Evolutionary conservation across 2,113 vertebrate genomes (phyloP), one percentile per base, ranked within the genome.

Genomic region (Mobula birostris): DNA sequence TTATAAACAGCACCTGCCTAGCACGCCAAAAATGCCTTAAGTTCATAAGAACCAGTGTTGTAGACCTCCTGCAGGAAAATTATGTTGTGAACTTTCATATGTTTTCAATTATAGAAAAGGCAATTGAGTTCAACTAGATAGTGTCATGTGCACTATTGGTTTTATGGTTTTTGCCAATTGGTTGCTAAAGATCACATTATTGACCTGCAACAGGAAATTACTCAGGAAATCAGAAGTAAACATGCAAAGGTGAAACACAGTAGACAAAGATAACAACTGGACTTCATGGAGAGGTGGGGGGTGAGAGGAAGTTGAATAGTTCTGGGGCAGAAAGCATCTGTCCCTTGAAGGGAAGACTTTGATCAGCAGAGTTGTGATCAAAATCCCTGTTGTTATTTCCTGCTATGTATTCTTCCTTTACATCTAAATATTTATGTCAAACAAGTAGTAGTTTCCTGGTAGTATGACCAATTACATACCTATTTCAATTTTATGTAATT

Each of bases 141-240:
- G 56, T 93, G 66, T 93, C 40, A 74, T 72, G 12, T 48, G 91
- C 70, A 27, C 0, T 56, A 56, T 93, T 76, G 91, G 70, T 93
- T 76, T 74, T 90, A 90, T 66, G 66, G 85, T 90, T 90, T 48
- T 56, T 93, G 36, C 91, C 70, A 74, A 76, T 93, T 93, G 90
- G 68, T 68, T 93, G 68, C 32, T 48, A 48, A 48, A 74, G 70
- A 48, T 93, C 68, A 72, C 68, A 74, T 40, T 76, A 29, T 68
- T 93, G 91, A 93, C 91, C 68, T 76, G 70, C 29, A 56, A 93
- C 91, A 93, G 91, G 70, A 93, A 93, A 93, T 76, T 27, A 76
- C 91, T 76, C 68, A 93, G 91, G 36, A 74, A 93, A 93, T 93
- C 91, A 93, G 91, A 93, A 76, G 91, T 56, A 93, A 93, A 76